Percentiles rank a stretch among this genome's conserved stretches.
Evolutionary conservation across 2,113 vertebrate species (phyloP).

Genomic region (Chrysochloris asiatica): DNA sequence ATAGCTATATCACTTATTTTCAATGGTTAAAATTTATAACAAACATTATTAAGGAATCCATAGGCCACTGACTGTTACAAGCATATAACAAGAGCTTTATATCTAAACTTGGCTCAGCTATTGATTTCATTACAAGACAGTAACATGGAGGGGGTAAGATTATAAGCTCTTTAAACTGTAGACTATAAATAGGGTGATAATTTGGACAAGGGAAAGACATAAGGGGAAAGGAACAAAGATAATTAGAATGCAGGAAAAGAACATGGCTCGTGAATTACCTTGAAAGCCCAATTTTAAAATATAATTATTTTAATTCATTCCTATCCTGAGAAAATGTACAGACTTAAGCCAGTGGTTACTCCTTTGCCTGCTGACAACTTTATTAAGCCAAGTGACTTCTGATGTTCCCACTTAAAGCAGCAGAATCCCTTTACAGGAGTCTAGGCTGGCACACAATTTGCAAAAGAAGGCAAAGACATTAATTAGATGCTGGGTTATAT

Average conservation of each 20-base stretch:
- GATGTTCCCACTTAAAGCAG: neutral
- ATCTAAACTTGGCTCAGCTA: constrained; percentile 17
- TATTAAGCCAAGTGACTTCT: constrained; percentile 44
- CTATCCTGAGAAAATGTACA: neutral
- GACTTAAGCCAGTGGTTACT: neutral
- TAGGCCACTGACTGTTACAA: no score
- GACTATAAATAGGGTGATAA: constrained; percentile 28
- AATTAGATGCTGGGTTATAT: neutral
- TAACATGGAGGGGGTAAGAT: neutral
- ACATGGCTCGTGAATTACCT: constrained; percentile 32
- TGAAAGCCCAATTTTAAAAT: constrained; percentile 59
- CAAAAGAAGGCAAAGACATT: neutral
- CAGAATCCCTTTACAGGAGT: neutral
- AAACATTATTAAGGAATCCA: no score
- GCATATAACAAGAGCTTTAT: constrained; percentile 33
- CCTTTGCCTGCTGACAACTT: constrained; percentile 7
- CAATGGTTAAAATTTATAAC: no score
- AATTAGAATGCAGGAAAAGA: constrained; percentile 37
- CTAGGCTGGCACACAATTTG: neutral
- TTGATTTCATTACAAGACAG: constrained; percentile 48
- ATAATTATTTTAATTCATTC: constrained; percentile 51
- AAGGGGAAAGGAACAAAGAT: neutral
- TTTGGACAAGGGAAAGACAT: constrained; percentile 16
- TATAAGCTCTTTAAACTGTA: neutral
- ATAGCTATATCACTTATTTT: no score